Evolutionary conservation across 1,140 invertebrate genomes (phyloP), one percentile per base, ranked within the genome.

Genomic region (Euura lappo): DNA sequence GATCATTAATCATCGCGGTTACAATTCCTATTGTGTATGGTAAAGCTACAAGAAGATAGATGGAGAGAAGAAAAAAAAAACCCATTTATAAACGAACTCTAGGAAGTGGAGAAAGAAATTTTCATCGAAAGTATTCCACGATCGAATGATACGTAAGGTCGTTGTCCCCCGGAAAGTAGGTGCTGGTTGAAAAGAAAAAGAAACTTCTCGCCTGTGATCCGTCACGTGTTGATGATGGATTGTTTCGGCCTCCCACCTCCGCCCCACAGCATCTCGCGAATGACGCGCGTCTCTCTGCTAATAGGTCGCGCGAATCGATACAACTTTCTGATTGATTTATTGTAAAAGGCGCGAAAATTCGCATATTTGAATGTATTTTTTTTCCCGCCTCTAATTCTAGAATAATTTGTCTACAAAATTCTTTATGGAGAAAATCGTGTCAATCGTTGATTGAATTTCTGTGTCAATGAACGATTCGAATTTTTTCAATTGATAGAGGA

Each of bases 181-280:
- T 11, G 1, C 13, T 64, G 1, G 13, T 11, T 10, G 68, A 64
- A 65, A 47, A 45, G n/a, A 71, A 42, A 67, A 51, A 46, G 28
- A 68, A 74, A 73, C 76, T 74, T 75, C 76, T 74, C 79, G 78
- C 74, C 70, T 76, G 65, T 72, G 78, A 60, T 4, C 2, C 51
- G 51, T 60, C 51, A 60, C 51, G 51, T 8, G 10, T 60, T 60
- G 51, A 60, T 60, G 51, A 60, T 60, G 51, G 51, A 60, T 60
- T 8, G 51, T 60, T 60, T 60, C 6, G 4, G 51, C 51, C 51
- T n/a, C 51, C 51, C 51, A 2, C 0, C 51, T n/a, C 51, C 51
- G 8, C 51, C 51, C 0, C 6, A 4, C 6, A 60, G 51, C 51
- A 60, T 60, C 51, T 60, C 51, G 51, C 51, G 51, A 60, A 60